phyloP scores from a whole-genome alignment of 2,888 invertebrate species.

The Lycaena phlaeas region DNA sequence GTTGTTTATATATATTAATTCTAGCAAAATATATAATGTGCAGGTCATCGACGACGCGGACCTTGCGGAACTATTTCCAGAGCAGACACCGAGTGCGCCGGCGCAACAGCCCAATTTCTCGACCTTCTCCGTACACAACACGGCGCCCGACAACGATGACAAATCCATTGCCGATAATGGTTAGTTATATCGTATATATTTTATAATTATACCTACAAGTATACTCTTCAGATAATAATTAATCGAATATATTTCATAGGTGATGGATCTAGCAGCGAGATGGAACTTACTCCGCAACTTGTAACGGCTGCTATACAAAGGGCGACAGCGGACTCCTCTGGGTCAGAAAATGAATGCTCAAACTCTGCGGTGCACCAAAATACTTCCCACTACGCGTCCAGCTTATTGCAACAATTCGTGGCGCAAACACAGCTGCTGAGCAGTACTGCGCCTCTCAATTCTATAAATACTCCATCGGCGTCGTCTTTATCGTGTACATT shows the following conservation, averaged over 20 bases:
- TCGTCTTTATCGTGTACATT: conserved; percentile 37
- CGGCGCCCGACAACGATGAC: conserved; percentile 56
- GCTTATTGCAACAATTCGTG: conserved; percentile 84
- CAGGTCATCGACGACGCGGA: conserved; percentile 86
- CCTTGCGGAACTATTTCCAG: conserved; percentile 83
- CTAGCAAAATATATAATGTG: too few relatives aligned
- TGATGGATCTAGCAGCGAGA: conserved; percentile 80
- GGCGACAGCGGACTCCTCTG: conserved; percentile 77
- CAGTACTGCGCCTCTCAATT: conserved; percentile 48
- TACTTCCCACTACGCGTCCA: conserved; percentile 79
- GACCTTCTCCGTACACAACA: conserved; percentile 58
- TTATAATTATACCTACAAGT: too few relatives aligned
- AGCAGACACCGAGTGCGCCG: conserved; percentile 74
- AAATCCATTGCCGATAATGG: conserved; percentile 67
- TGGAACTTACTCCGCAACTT: conserved; percentile 81
- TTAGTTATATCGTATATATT: conserved; percentile 21
- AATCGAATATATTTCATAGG: conserved; percentile 34
- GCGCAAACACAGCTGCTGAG: conserved; percentile 83
- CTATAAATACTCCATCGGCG: conserved; percentile 36
- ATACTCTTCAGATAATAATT: neutral
- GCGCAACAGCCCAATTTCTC: conserved; percentile 75
- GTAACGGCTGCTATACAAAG: conserved; percentile 85
- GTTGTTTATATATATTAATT: too few relatives aligned
- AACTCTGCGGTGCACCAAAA: conserved; percentile 68
- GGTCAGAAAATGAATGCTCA: conserved; percentile 80